Conservation (phyloP, 2,797 vertebrate genomes). For the Aselliscus stoliczkanus region DNA sequence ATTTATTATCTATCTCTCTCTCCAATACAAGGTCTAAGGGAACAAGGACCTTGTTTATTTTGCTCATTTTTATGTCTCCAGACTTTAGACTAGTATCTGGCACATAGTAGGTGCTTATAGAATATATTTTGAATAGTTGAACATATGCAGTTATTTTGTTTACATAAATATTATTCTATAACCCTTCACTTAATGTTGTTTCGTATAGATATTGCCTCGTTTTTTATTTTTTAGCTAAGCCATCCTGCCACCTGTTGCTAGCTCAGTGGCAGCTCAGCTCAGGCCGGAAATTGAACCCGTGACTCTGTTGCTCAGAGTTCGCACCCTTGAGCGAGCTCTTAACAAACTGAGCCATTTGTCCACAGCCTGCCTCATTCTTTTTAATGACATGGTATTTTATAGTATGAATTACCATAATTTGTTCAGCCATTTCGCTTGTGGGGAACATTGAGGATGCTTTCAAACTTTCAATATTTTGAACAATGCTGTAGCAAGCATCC, state of each 20-base stretch:
- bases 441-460: not conserved
- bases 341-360: too few species aligned
- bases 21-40: not conserved
- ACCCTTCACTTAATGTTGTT: not conserved
- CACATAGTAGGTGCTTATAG: not conserved
- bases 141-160: not conserved
- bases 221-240: too few species aligned
- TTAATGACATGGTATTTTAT: not conserved
- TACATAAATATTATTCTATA: not conserved
- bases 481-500: not conserved
- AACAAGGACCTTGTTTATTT: not conserved
- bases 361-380: constrained; percentile 22
- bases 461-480: not conserved
- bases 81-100: not conserved
- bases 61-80: not conserved
- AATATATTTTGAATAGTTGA: not conserved
- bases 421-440: not conserved
- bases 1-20: not conserved
- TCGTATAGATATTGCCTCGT: not conserved
- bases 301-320: too few species aligned
- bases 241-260: too few species aligned
- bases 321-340: too few species aligned
- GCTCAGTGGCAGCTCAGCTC: too few species aligned
- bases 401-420: not conserved
- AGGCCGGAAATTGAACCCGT: too few species aligned